phyloP scores from a whole-genome alignment of 2,113 vertebrate species.

The Trogon surrucura region DNA sequence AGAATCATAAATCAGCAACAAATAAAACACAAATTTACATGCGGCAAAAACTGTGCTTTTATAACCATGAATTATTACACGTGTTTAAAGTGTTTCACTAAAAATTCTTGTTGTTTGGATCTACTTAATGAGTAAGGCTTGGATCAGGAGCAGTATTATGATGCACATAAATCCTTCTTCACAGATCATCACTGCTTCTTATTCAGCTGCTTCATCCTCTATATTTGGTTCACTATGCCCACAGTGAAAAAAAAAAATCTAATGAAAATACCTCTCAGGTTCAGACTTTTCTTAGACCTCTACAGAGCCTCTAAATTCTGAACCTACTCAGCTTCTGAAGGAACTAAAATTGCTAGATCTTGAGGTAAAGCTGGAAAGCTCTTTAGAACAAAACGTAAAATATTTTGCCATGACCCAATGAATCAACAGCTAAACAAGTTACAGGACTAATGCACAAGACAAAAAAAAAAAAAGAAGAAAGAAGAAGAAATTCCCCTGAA shows the following conservation, averaged over 20 bases:
- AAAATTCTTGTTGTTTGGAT: not conserved
- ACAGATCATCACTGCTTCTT: fast-evolving
- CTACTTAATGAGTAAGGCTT: not conserved
- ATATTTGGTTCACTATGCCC: not conserved
- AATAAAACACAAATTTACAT: not conserved
- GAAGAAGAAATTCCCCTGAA: not conserved
- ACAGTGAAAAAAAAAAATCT: not conserved
- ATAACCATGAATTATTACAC: not conserved
- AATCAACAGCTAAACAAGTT: not conserved
- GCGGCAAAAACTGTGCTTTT: not conserved
- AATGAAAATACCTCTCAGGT: not conserved
- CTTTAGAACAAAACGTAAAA: not conserved
- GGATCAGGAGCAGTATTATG: not conserved
- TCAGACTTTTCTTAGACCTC: not conserved
- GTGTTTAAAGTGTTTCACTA: not conserved
- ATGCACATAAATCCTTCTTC: not conserved
- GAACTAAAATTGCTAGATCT: not conserved
- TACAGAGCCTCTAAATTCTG: not conserved
- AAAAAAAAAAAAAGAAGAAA: not conserved
- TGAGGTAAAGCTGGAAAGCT: not conserved
- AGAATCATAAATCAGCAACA: not conserved
- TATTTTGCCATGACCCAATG: not conserved
- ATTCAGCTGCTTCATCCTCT: not conserved
- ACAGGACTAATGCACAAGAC: not conserved
- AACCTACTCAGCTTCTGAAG: not conserved